Base-by-base conservation (phyloP, 2,888 invertebrate species). In the Calephelis perditalis region DNA sequence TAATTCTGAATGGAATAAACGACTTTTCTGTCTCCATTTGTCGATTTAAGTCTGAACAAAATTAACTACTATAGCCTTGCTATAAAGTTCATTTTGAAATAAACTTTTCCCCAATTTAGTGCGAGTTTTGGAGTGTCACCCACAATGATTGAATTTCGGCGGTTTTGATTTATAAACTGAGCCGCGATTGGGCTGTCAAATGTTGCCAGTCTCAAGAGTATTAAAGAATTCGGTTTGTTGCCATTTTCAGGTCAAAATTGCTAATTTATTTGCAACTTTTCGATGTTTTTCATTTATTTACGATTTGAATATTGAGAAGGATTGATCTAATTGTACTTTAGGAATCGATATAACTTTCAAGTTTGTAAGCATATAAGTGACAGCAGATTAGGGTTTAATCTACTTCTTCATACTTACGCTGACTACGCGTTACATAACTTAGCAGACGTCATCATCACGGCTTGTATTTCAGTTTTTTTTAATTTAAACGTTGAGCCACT, bases 71-170 rank as follows among this genome's bases (percentile, higher is more conserved):
- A 59, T 56, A 5, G 0, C 49, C 5, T 12, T 26, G 1, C 6
- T 0, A 26, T 62, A 67, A 49, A 62, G 67, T 67, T 62, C 43
- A 62, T 63, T 69, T 68, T 49, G 49, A 26, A 49, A 26, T n/a
- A 36, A 6, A 15, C 10, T 7, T 6, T 15, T 52, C 36, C 11
- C 6, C 11, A 52, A 15, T 52, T 52, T 52, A 36, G 52, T 52
- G 52, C 35, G 52, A 52, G 35, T 11, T 52, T 52, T 52, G 35
- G 35, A 52, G 35, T 71, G 71, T 72, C 72, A 69, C 62, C 63
- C 64, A 60, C 68, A 67, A 67, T 71, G 71, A 72, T 71, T 71
- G 71, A 69, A 70, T 71, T 70, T 67, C 52, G 59, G 65, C 60
- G 67, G 70, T 69, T 68, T 67, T 68, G 71, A 73, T 71, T 71